Percentiles rank a stretch among this genome's conserved stretches.
Conservation (phyloP, 37 sponge, comb jelly and placozoan genomes). For the Haliclona indistincta region DNA sequence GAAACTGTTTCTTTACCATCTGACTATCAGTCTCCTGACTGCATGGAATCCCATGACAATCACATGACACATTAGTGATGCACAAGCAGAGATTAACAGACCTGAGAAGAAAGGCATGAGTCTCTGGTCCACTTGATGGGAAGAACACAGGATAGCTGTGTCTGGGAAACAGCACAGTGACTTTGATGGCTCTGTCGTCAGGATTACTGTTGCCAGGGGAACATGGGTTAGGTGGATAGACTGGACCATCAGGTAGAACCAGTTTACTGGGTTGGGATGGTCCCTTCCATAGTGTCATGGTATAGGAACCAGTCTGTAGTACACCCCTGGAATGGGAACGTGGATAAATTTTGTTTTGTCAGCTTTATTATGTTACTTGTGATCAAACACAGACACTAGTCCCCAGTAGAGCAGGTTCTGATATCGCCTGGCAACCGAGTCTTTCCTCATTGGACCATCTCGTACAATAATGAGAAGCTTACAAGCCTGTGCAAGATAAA, state of each 20-base stretch:
- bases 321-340: constrained; percentile 10
- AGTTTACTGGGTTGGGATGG: constrained; percentile 13
- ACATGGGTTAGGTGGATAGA: constrained; percentile 47
- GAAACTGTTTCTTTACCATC: constrained; percentile 40
- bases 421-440: constrained; percentile 9
- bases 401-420: constrained; percentile 54
- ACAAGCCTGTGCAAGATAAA: constrained; percentile 12
- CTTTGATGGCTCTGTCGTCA: constrained; percentile 48
- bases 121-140: constrained; percentile 52
- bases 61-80: no score
- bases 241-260: background rate
- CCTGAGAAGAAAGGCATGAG: constrained; percentile 25
- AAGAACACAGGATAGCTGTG: constrained; percentile 72
- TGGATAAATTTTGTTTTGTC: no score
- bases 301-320: constrained; percentile 24
- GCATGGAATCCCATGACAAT: no score
- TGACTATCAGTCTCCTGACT: constrained; percentile 12
- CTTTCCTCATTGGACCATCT: constrained; percentile 21
- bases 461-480: constrained; percentile 43
- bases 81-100: no score
- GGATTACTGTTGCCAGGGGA: constrained; percentile 72
- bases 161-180: constrained; percentile 60
- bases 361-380: constrained; percentile 40
- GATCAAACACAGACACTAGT: constrained; percentile 43
- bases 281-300: constrained; percentile 60